Base-by-base conservation (phyloP, 2,113 vertebrate genomes). In the Australoheros scitulus region DNA sequence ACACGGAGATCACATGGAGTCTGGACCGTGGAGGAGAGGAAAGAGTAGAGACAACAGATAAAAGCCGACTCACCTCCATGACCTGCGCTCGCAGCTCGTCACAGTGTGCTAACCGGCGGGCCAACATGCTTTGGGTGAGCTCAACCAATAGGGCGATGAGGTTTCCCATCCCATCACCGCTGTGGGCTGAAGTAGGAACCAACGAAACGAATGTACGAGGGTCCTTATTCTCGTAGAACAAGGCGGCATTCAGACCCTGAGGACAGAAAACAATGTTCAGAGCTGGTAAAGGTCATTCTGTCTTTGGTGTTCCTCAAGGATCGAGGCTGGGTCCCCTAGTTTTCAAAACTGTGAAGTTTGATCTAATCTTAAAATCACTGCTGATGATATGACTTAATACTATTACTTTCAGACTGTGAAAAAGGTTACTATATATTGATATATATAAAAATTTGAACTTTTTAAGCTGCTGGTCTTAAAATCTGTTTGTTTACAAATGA, bases 111-210 rank as follows among this genome's bases (percentile, higher is more conserved):
- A 99, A 94, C 9, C 97, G 96, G 81, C 97, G 97, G 26, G 95
- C 97, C 89, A 99, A 89, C 98, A 99, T 97, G 72, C 95, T 98
- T 95, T 99, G 98, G 0, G 98, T 99, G 36, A 99, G 96, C 77
- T 99, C 98, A 0, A 99, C 97, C 0, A 99, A 94, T 38, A 99
- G 96, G 36, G 93, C 96, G 83, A 99, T 99, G 77, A 99, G 96
- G 92, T 98, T 99, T 22, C 98, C 98, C 97, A 99, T 99, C 59
- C 98, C 98, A 87, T 99, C 98, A 1, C 98, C 98, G 77, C 97
- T 98, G 94, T 99, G 98, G 78, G 98, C 98, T 76, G 98, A 99
- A 61, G 98, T 99, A 83, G 98, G 98, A 81, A 99, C 95, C 95
- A 99, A 87, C 14, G 98, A 99, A 86, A 99, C 96, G 56, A 99